Evolutionary conservation across 1,140 invertebrate genomes (phyloP), one percentile per base, ranked within the genome.

Genomic region (Drosophila simulans): DNA sequence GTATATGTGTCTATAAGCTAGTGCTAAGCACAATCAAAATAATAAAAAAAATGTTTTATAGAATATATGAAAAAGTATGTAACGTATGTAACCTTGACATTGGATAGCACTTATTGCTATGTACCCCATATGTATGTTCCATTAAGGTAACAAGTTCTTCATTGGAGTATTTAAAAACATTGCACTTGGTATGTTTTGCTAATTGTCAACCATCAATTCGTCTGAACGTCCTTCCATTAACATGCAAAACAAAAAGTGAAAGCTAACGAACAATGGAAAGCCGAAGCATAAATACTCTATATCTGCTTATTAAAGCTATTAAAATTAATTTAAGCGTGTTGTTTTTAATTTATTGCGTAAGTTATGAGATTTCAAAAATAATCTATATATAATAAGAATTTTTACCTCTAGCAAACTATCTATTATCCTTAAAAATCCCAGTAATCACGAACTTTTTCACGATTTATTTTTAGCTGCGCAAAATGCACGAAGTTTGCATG

Each of bases 141-240:
- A 62, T 22, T 51, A 25, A 48, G 12, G 12, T 53, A 72, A 31
- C 35, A 48, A 39, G 39, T 60, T 12, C 35, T 48, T 56, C 37
- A 55, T 31, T 74, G 5, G 35, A 48, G 52, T 63, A 56, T 79
- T 53, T 42, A 77, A 35, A 59, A 69, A 70, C 64, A 49, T 69
- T 79, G 46, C 43, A 72, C 59, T 68, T 59, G 34, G 55, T 71
- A 71, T 77, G 73, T 65, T 60, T 62, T 82, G 39, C 71, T 88
- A 78, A 88, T 82, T 85, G 74, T 89, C 74, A 78, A 56, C 57
- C 66, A 58, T 74, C 72, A 75, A 65, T 65, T 39, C 65, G 49
- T 68, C 54, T 76, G 60, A 55, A 69, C 62, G 80, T 66, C 63
- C 45, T 63, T 55, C 39, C 53, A 57, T 75, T 75, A 60, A 65